Percentiles rank a stretch among this genome's conserved stretches.
phyloP scores from a whole-genome alignment of 2,888 invertebrate genomes.

The Trichogramma evanescens region DNA sequence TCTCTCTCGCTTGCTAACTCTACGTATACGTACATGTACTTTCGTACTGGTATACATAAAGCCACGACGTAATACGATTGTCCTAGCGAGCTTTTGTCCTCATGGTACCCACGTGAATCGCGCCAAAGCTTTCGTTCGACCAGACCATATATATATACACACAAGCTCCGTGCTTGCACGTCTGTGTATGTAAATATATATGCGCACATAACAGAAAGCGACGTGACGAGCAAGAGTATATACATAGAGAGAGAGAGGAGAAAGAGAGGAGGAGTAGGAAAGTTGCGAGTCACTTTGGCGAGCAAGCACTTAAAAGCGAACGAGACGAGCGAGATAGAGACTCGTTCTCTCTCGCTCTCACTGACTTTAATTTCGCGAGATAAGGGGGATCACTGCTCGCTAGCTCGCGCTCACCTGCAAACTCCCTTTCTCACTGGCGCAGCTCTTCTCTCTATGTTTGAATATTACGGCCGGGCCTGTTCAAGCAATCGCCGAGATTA shows the following conservation, averaged over 20 bases:
- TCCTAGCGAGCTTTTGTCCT: constrained; percentile 32
- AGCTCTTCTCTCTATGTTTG: no score
- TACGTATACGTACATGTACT: constrained; percentile 8
- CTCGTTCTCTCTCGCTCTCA: background rate
- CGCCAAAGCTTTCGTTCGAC: constrained; percentile 10
- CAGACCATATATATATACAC: no score
- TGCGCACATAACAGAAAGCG: background rate
- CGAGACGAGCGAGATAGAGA: constrained; percentile 20
- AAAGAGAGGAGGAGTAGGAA: background rate
- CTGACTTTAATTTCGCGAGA: constrained; percentile 24
- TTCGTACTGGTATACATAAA: background rate
- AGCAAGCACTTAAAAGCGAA: constrained; percentile 18
- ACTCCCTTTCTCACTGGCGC: no score
- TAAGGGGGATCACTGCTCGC: constrained; percentile 21
- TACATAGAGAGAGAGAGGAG: background rate
- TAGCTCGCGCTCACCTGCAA: no score
- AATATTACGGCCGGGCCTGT: background rate
- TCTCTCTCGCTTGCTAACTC: background rate
- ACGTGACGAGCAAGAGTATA: constrained; percentile 5
- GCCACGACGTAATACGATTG: constrained; percentile 37
- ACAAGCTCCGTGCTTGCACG: background rate
- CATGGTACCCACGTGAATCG: constrained; percentile 27
- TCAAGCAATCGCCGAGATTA: constrained; percentile 23
- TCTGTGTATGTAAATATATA: background rate
- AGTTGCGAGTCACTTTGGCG: constrained; percentile 17